Evolutionary conservation across 2,888 invertebrate genomes (phyloP), one percentile per base, ranked within the genome.

Genomic region (Conops quadrifasciatus): DNA sequence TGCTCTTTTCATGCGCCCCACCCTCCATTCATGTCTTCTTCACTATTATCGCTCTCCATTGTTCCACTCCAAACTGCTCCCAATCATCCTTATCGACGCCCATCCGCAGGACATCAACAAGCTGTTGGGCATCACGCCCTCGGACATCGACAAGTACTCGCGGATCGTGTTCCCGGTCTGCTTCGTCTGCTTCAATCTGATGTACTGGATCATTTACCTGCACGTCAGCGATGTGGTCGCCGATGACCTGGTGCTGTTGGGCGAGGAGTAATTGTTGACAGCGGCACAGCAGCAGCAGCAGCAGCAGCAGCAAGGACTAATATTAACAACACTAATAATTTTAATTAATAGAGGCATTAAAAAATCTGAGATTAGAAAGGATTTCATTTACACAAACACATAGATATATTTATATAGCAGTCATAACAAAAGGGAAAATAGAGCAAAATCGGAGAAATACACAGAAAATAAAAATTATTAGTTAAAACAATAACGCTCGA

Each of bases 101-200:
- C 64, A 70, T 69, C 47, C 43, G 36, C 26, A 63, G 90, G 94
- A 95, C 87, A 94, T 95, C 87, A 95, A 94, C 90, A 95, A 95
- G 87, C 89, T 95, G 80, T 91, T 93, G 87, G 95, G 94, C 82
- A 94, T 96, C 87, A 96, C 96, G 81, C 97, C 97, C 73, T 97
- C 97, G 86, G 97, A 97, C 88, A 98, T 98, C 87, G 98, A 98
- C 91, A 98, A 98, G 89, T 98, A 98, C 87, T 97, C 98, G 75
- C 92, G 98, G 84, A 96, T 98, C 87, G 93, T 97, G 82, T 99
- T 99, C 87, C 98, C 98, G 70, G 95, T 97, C 82, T 95, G 97
- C 89, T 98, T 98, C 90, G 94, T 98, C 78, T 94, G 97, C 88
- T 98, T 98, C 91, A 98, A 98, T 88, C 91, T 96, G 80, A 96